Base-by-base conservation (phyloP, 1,140 invertebrate genomes). In the Pachypsylla venusta region DNA sequence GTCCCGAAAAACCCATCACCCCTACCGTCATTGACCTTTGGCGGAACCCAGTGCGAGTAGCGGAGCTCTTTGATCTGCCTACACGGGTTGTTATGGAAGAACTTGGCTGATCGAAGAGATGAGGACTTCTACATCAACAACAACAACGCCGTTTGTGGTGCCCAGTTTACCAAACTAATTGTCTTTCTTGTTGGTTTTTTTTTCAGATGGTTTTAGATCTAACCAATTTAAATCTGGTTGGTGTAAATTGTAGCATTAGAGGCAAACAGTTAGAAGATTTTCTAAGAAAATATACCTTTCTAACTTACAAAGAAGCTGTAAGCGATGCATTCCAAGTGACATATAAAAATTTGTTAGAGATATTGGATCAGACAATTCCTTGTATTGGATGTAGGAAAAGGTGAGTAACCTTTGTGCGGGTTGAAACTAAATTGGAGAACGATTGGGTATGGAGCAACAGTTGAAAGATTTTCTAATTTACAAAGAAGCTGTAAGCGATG, bases 331-430 rank as follows among this genome's bases (percentile, higher is more conserved):
- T 93, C 63, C 79, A 85, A 76, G 88, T 92, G 35, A 82, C 82
- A n/a, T 82, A 80, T 66, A 81, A 83, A 64, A 84, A 90, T 72
- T 81, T 93, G 59, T 77, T 89, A 65, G 79, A 80, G 64, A 82
- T 92, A 67, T 75, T 94, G 56, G 83, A 87, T 72, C 87, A 92
- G 74, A 83, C 82, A 68, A 88, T 93, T 67, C 88, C 89, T 56
- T 94, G 91, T 78, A 87, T 93, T 68, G 90, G 91, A 53, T 94
- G 90, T 72, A 77, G 89, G 64, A 79, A 86, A 79, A 92, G 87
- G 88, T 89, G 76, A 66, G 61, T 42, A 26, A 24, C 28, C 0
- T 40, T 48, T 12, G n/a, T n/a, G n/a, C n/a, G n/a, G n/a, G n/a
- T n/a, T n/a, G n/a, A n/a, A n/a, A n/a, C n/a, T n/a, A n/a, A n/a